A percentile compares a stretch with the other conserved stretches of the same genome.
phyloP scores from a whole-genome alignment of 2,113 vertebrate species.

The Callocephalon fimbriatum region DNA sequence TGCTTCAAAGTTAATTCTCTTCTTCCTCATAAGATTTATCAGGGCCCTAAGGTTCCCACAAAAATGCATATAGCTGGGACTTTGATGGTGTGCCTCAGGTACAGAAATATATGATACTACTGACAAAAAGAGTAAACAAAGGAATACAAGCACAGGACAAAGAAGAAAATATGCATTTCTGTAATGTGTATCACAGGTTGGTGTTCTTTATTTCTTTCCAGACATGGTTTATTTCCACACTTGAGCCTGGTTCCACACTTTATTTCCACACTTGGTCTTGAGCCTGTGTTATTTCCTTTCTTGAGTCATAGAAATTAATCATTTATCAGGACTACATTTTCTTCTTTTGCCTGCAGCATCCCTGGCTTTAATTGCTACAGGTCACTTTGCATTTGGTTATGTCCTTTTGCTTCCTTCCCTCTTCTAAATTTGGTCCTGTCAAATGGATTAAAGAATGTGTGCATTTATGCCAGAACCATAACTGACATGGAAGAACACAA shows the following conservation, averaged over 20 bases:
- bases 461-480: conserved; percentile 1
- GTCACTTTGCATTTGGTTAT: not conserved
- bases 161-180: not conserved
- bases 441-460: not conserved
- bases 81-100: not conserved
- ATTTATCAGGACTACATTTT: conserved; percentile 28
- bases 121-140: not conserved
- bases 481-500: not conserved
- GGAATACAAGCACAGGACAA: not conserved
- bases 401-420: not conserved
- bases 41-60: not conserved
- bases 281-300: not conserved
- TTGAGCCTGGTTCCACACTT: too few species aligned
- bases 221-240: not conserved
- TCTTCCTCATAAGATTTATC: not conserved
- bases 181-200: not conserved
- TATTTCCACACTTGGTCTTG: not conserved
- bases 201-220: not conserved
- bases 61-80: not conserved
- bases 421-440: conserved; percentile 11
- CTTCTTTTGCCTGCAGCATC: conserved; percentile 19
- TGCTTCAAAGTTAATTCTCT: not conserved
- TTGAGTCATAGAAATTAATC: not conserved
- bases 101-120: not conserved
- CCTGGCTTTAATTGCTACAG: not conserved